Evolutionary conservation across 2,888 invertebrate genomes (phyloP), one percentile per base, ranked within the genome.

Genomic region (Sinelater perroti): DNA sequence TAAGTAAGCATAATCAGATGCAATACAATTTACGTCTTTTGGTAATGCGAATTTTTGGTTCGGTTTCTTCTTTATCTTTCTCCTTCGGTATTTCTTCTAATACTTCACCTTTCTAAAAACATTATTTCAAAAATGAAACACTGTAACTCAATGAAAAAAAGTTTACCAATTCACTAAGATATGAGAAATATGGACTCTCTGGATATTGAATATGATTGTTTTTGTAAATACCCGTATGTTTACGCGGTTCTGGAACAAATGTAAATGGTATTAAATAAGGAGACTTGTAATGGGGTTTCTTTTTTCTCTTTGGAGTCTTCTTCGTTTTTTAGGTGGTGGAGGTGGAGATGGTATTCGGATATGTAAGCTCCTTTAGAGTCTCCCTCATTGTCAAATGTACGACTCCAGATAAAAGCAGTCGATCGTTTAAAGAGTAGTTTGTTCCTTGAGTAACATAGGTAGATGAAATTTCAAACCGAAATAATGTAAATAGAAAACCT

Each of bases 271-370:
- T 65, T 45, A 78, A 67, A 67, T 77, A 78, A 1, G 76, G 75
- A 0, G 75, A 75, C 38, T 61, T 56, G 51, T 71, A 70, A 1
- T 24, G 13, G 33, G 61, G 64, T 5, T 28, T 30, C 24, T 54
- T 63, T 30, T 31, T 17, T 16, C 10, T 42, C 35, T 57, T 61
- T 56, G 13, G 33, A 18, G 24, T 30, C 6, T 16, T 24, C 24
- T 59, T 45, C 7, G 26, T 17, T 40, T 30, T 38, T 8, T 31
- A 6, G 18, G 56, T 56, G 62, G 59, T 4, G 70, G 70, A 5
- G 70, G 70, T 1, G 79, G 79, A 7, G 78, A 78, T 2, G 79
- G 79, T 46, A 77, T 75, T 50, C 79, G 67, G 13, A 78, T 64
- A 56, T 79, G 78, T 35, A 78, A 57, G n/a, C 60, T 79, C 78